A percentile compares a stretch with the other conserved stretches of the same genome.
These are phyloP conservation scores for Seriola rivoliana DNA, from an alignment of 2,113 vertebrate species.

Conservation along the genomic window DNA sequence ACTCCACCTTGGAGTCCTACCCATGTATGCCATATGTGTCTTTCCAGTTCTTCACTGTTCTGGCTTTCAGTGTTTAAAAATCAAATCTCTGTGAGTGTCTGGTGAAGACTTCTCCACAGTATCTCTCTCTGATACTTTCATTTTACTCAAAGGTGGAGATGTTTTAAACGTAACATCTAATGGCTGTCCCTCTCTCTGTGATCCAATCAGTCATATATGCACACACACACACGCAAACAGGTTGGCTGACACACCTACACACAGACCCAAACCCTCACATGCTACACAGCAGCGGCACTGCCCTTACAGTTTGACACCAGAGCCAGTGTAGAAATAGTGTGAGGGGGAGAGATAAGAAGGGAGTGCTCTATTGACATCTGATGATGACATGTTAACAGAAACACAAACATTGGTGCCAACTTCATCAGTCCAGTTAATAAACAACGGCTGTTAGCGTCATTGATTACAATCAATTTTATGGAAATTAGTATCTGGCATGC, in stretches of 20 bases:
- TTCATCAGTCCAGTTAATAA: not conserved
- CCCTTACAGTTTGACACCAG: not conserved
- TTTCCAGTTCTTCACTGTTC: slow-evolving; percentile 26
- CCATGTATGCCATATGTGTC: slow-evolving; percentile 51
- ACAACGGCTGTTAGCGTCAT: not conserved
- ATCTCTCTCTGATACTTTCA: not conserved
- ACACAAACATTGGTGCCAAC: not conserved
- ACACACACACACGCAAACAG: not conserved
- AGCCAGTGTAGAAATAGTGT: slow-evolving; percentile 8
- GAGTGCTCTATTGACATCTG: slow-evolving; percentile 9
- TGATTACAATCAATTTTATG: not conserved
- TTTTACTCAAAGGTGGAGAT: not conserved
- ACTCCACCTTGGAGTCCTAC: slow-evolving; percentile 66
- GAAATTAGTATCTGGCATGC: not conserved
- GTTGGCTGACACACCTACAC: not conserved
- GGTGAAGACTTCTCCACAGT: not conserved
- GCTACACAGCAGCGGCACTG: not conserved
- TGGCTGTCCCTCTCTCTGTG: not conserved
- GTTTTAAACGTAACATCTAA: slow-evolving; percentile 4
- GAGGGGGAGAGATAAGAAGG: slow-evolving; percentile 22
- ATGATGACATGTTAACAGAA: slow-evolving; percentile 7
- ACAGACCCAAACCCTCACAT: not conserved
- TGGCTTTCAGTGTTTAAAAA: slow-evolving; percentile 19
- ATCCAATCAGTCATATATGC: not conserved
- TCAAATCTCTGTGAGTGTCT: not conserved